Base-by-base conservation (phyloP, 2,888 invertebrate genomes). In the Dendrolimus pini region DNA sequence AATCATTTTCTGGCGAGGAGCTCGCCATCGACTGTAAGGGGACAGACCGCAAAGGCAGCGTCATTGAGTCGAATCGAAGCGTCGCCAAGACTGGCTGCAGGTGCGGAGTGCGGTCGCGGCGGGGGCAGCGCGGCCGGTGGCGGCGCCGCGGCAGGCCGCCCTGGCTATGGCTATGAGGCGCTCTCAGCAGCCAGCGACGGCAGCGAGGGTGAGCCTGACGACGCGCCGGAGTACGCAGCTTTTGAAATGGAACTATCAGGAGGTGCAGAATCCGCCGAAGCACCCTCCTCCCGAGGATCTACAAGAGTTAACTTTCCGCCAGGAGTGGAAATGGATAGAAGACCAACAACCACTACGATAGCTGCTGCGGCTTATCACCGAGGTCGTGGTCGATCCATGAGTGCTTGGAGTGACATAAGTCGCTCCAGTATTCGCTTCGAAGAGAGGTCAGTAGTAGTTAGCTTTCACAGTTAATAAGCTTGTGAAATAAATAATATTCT, bases 401-500 rank as follows among this genome's bases (percentile, higher is more conserved):
- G 96, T 75, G 96, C 95, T 53, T 96, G 96, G 96, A 96, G 96
- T 74, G 96, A 96, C 76, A 94, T 96, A 77, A 96, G 96, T 73
- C 92, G 96, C 59, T 96, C 95, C 67, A 96, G 96, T 78, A 95
- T 96, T 91, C 93, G 94, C 72, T 92, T 96, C 74, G 95, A 95
- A 67, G 95, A 95, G 80, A 94, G 95, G 95, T 95, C 56, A 80
- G 84, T 81, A 10, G 9, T 47, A 47, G 47, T 47, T 10, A 10
- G 47, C 2, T 47, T 10, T 47, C 47, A 30, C 30, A 30, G 6
- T 30, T 30, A 30, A 30, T 30, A 3, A 30, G 0, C 30, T 30
- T 30, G 30, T 30, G 30, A 30, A 30, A 30, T 30, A 30, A 1
- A 30, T 30, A 30, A 30, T 30, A 30, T 3, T 30, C 30, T 6